A percentile compares a stretch with the other conserved stretches of the same genome.
These are phyloP conservation scores for Mystacornis crossleyi DNA, from an alignment of 2,113 vertebrate species.

Conservation along the genomic window DNA sequence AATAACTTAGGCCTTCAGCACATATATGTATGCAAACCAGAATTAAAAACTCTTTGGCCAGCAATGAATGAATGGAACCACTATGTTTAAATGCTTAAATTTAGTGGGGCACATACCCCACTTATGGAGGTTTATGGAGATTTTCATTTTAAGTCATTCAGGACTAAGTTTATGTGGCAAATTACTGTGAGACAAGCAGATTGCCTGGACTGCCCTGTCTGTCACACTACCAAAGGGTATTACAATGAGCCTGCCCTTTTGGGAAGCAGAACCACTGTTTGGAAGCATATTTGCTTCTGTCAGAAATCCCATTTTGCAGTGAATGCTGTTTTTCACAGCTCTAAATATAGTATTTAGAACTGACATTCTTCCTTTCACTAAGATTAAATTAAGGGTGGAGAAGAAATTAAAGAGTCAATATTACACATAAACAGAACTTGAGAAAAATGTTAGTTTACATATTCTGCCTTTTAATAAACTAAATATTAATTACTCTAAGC, in stretches of 20 bases:
- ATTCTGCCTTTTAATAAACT: background rate
- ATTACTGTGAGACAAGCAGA: background rate
- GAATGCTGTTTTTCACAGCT: background rate
- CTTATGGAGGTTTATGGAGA: rapidly evolving
- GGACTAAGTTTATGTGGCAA: background rate
- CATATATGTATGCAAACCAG: background rate
- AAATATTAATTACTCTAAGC: background rate
- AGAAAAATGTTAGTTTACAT: background rate
- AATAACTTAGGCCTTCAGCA: background rate
- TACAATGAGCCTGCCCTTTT: background rate
- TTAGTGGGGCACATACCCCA: background rate
- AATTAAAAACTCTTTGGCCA: background rate
- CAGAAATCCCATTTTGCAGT: background rate
- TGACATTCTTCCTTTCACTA: background rate
- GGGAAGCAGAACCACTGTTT: background rate
- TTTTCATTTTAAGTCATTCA: background rate
- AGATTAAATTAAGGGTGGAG: background rate
- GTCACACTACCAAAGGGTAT: background rate
- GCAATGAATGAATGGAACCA: background rate
- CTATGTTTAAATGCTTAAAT: background rate
- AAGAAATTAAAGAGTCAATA: background rate
- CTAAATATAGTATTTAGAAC: background rate
- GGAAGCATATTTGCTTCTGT: background rate
- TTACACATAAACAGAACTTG: background rate
- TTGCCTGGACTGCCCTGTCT: background rate